phyloP scores from a whole-genome alignment of 1,140 invertebrate genomes.

The Drosophila prosaltans region DNA sequence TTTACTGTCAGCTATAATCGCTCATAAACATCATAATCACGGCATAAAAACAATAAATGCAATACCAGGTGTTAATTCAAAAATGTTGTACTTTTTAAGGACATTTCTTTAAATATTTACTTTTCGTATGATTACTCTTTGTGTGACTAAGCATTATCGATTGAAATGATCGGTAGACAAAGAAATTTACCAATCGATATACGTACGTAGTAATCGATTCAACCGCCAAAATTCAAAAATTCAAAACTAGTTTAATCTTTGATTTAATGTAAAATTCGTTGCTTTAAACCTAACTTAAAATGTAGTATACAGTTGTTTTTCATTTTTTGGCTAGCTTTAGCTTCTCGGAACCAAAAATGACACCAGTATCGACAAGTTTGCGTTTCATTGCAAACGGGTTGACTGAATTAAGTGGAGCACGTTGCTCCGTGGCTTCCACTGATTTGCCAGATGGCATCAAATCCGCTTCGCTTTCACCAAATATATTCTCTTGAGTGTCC shows the following conservation, averaged over 20 bases:
- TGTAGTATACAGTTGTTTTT: background rate
- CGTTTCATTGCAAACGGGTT: slow-evolving; percentile 80
- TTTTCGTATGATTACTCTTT: too few species aligned
- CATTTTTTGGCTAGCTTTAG: slow-evolving; percentile 73
- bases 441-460: slow-evolving; percentile 31
- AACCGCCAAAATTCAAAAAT: background rate
- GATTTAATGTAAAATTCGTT: background rate
- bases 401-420: slow-evolving; percentile 62
- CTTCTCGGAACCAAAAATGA: slow-evolving; percentile 75
- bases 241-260: background rate
- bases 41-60: too few species aligned
- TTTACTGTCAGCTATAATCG: too few species aligned
- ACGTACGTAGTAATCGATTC: background rate
- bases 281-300: slow-evolving; percentile 4
- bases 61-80: too few species aligned
- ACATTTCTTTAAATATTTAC: too few species aligned
- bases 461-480: slow-evolving; percentile 59
- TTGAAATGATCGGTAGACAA: too few species aligned
- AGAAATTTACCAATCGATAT: too few species aligned
- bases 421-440: slow-evolving; percentile 26
- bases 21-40: too few species aligned
- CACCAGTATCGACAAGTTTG: slow-evolving; percentile 68
- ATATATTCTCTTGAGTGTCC: slow-evolving; percentile 72
- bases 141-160: too few species aligned
- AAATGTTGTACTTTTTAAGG: too few species aligned